These are phyloP conservation scores for Cheilosia vulpina DNA, from an alignment of 2,888 invertebrate genomes.

Conservation along the genomic window DNA sequence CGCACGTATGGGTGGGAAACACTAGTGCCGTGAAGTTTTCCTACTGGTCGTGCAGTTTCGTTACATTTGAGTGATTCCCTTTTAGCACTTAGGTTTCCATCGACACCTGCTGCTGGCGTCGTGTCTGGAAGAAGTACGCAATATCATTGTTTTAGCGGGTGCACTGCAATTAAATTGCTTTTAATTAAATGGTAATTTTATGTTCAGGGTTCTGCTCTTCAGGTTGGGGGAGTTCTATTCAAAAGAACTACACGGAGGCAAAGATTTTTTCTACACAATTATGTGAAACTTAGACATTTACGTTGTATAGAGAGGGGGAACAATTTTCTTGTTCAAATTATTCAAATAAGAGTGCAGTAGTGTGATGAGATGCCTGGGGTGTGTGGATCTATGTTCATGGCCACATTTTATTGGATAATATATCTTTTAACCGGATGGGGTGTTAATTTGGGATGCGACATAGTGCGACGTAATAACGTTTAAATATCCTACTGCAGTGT, in stretches of 20 bases:
- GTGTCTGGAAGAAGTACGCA: conserved; percentile 6
- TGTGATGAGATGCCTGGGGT: background rate
- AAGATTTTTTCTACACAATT: background rate
- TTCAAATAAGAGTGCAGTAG: background rate
- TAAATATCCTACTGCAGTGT: too few relatives aligned
- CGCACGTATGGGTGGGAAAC: conserved; percentile 69
- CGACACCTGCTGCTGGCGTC: conserved; percentile 4
- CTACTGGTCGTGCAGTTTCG: conserved; percentile 46
- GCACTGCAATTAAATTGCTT: conserved; percentile 36
- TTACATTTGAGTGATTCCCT: conserved; percentile 60
- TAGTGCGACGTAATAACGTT: too few relatives aligned
- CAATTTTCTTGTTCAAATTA: background rate
- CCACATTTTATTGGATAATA: conserved; percentile 14
- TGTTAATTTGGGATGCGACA: too few relatives aligned
- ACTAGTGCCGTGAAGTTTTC: conserved; percentile 68
- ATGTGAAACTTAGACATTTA: background rate
- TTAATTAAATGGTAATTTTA: conserved; percentile 42
- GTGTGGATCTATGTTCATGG: conserved; percentile 17
- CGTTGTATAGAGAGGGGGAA: background rate
- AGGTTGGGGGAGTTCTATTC: conserved; percentile 13
- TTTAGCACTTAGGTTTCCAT: conserved; percentile 19
- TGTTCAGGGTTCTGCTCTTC: conserved; percentile 24
- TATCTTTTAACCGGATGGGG: too few relatives aligned
- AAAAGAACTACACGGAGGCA: conserved; percentile 3
- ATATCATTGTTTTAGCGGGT: conserved; percentile 31